phyloP scores from a whole-genome alignment of 1,140 invertebrate genomes.

The Tetranychus urticae region DNA sequence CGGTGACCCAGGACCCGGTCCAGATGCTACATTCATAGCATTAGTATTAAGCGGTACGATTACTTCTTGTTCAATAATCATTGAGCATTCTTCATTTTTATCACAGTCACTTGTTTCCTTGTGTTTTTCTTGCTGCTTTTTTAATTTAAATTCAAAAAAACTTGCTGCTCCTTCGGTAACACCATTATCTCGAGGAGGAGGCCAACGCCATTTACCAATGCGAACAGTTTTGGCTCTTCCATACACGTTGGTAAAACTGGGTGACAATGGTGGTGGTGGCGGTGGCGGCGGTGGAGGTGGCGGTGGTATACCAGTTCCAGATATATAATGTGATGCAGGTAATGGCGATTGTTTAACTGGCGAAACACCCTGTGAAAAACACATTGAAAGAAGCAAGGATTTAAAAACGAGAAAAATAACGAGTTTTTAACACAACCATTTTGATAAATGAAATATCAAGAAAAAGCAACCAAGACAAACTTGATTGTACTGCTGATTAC shows the following conservation, averaged over 20 bases:
- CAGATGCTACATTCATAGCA: background rate
- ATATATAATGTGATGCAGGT: background rate
- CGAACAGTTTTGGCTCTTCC: conserved; percentile 77
- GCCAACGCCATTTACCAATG: conserved; percentile 91
- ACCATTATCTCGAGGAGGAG: conserved; percentile 52
- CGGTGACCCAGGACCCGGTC: background rate
- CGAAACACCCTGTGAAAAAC: background rate
- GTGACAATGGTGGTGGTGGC: conserved; percentile 24
- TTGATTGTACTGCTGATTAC: too few species aligned
- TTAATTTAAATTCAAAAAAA: conserved; percentile 66
- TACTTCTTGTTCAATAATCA: background rate
- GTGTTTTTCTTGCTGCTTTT: conserved; percentile 34
- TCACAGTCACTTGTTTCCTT: background rate
- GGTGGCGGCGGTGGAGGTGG: conserved; percentile 8
- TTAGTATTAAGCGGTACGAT: background rate
- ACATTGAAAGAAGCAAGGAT: background rate
- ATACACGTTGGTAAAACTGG: conserved; percentile 67
- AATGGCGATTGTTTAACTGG: background rate
- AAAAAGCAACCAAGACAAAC: too few species aligned
- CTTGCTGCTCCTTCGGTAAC: conserved; percentile 29
- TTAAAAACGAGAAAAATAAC: too few species aligned
- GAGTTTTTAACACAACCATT: background rate
- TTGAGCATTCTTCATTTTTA: background rate
- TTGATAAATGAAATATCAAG: too few species aligned
- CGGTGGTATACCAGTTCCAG: background rate